Evolutionary conservation across 2,888 invertebrate genomes (phyloP).

Genomic region (Rhorus exstirpatorius): DNA sequence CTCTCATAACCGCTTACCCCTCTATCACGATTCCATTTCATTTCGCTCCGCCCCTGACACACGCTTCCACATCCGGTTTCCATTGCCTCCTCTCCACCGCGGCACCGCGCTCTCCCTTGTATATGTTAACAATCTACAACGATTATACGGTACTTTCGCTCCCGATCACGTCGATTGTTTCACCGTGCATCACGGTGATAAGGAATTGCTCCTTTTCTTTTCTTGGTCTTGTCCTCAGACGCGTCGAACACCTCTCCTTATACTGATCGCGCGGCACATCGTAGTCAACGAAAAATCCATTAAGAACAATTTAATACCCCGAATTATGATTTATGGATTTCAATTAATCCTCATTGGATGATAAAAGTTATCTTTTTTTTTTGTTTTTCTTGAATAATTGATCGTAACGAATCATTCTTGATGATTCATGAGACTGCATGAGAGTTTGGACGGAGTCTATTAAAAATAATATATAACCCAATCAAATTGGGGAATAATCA

Average conservation of each 20-base stretch:
- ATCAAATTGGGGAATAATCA: not conserved
- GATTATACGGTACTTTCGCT: conserved; percentile 20
- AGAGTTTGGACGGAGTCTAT: not conserved
- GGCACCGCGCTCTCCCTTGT: conserved; percentile 22
- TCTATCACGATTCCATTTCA: conserved; percentile 71
- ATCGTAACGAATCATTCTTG: conserved; percentile 7
- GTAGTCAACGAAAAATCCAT: not conserved
- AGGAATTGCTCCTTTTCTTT: conserved; percentile 31
- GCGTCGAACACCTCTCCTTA: too few relatives aligned
- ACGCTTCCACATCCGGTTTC: conserved; percentile 68
- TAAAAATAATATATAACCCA: not conserved
- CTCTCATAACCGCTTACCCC: conserved; percentile 70
- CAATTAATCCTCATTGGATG: too few relatives aligned
- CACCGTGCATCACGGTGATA: conserved; percentile 17
- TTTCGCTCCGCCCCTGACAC: conserved; percentile 73
- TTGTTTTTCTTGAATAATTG: too few relatives aligned
- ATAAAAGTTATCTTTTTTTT: too few relatives aligned
- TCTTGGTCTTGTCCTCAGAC: not conserved
- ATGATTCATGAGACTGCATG: not conserved
- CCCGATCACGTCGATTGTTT: conserved; percentile 42
- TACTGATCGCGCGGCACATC: too few relatives aligned
- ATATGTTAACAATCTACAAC: conserved; percentile 22
- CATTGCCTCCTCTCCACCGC: conserved; percentile 56
- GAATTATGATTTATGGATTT: conserved; percentile 30
- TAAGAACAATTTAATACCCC: conserved; percentile 10